phyloP scores from a whole-genome alignment of 2,797 vertebrate species.

The Scleropages formosus region DNA sequence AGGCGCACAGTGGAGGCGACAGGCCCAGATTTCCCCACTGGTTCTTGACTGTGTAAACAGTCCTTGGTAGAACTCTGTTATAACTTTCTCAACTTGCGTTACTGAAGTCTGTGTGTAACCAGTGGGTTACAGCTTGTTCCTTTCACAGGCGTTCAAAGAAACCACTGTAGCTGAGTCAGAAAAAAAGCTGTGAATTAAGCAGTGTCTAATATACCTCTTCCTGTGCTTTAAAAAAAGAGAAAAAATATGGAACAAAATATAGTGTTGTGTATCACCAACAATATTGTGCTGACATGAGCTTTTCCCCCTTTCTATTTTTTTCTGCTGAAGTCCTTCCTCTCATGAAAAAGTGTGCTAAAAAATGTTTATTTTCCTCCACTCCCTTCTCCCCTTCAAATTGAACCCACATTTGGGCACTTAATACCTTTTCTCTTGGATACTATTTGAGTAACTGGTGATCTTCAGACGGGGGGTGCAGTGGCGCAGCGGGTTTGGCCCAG shows the following conservation, averaged over 20 bases:
- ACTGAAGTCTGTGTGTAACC: constrained; percentile 43
- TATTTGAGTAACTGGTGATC: constrained; percentile 58
- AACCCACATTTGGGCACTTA: constrained; percentile 58
- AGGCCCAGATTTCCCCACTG: constrained; percentile 48
- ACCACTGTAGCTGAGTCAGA: constrained; percentile 41
- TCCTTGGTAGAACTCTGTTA: constrained; percentile 32
- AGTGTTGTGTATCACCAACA: constrained; percentile 49
- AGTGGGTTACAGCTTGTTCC: constrained; percentile 40
- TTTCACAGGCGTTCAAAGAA: constrained; percentile 51
- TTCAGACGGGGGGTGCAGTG: no score
- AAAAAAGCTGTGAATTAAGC: constrained; percentile 49
- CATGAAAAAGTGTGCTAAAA: constrained; percentile 58
- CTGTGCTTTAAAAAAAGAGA: constrained; percentile 46
- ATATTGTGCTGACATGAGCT: constrained; percentile 57
- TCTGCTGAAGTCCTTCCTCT: constrained; percentile 54
- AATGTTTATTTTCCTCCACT: constrained; percentile 64
- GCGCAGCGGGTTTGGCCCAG: no score
- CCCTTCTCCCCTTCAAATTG: constrained; percentile 55
- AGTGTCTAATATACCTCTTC: constrained; percentile 53
- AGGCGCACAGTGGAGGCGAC: constrained; percentile 40
- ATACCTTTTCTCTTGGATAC: constrained; percentile 60
- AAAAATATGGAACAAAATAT: constrained; percentile 56
- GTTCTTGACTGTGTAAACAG: constrained; percentile 58
- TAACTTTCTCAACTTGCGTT: constrained; percentile 43
- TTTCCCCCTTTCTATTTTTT: constrained; percentile 51